Percentiles rank a stretch among this genome's conserved stretches.
Conservation (phyloP, 2,888 invertebrate species). For the Synergus laeviventris region DNA sequence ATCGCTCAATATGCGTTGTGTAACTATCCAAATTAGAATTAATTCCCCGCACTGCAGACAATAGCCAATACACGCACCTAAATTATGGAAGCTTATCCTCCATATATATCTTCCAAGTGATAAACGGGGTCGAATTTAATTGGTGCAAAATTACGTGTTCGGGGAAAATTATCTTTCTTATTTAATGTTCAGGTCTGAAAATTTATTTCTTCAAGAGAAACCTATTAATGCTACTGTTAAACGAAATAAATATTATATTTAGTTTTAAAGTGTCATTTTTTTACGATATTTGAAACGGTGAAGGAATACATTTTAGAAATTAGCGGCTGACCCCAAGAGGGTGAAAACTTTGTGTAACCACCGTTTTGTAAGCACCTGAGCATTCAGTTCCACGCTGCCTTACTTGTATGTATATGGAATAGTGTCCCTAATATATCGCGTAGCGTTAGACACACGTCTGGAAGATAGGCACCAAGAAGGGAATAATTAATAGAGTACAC, state of each 20-base stretch:
- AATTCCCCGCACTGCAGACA: slow-evolving; percentile 35
- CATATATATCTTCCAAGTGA: slow-evolving; percentile 8
- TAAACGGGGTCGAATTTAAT: slow-evolving; percentile 1
- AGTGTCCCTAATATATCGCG: slow-evolving; percentile 49
- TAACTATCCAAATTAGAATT: slow-evolving; percentile 38
- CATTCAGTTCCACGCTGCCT: slow-evolving; percentile 12
- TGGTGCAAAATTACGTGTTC: not conserved
- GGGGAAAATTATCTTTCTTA: not conserved
- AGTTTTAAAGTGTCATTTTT: not conserved
- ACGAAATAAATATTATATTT: no score
- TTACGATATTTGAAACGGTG: not conserved
- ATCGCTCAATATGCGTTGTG: slow-evolving; percentile 31
- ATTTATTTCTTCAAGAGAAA: no score
- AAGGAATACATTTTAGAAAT: slow-evolving; percentile 17
- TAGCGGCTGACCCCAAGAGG: not conserved
- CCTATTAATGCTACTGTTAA: no score
- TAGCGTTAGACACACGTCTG: slow-evolving; percentile 52
- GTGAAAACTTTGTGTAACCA: slow-evolving; percentile 4
- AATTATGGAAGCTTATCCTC: slow-evolving; percentile 34
- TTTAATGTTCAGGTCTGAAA: not conserved
- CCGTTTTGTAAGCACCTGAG: not conserved
- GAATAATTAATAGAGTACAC: slow-evolving; percentile 57
- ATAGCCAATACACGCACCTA: slow-evolving; percentile 33
- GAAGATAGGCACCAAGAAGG: slow-evolving; percentile 53
- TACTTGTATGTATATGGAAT: slow-evolving; percentile 45